Evolutionary conservation across 2,113 vertebrate species (phyloP), one percentile per base, ranked within the genome.

Genomic region (Prinia subflava): DNA sequence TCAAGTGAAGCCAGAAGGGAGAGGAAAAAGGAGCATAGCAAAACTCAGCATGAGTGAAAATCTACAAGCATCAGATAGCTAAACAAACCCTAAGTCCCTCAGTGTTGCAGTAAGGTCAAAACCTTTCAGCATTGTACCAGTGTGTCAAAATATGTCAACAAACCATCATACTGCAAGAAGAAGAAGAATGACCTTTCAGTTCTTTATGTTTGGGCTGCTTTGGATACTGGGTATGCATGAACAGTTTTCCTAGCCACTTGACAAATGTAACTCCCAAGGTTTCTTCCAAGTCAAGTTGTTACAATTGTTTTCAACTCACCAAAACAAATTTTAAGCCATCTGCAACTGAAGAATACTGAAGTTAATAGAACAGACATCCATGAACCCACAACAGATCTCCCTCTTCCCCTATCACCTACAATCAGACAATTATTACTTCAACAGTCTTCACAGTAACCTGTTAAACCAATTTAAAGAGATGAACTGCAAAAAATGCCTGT

Each of bases 111-210:
- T 96, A 96, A 97, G 97, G 98, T 98, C 97, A 98, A 97, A 98
- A 97, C 96, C 97, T 98, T 97, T 97, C 89, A 97, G 97, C 94
- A 88, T 95, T 98, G 95, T 96, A 96, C 83, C 90, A 92, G 85
- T 68, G 92, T 98, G 98, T 99, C 98, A 98, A 98, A 98, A 98
- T 97, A 98, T 97, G 97, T 98, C 98, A 99, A 98, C 97, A 97
- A 98, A 96, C 97, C 97, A 98, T 98, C 98, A 98, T 64, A 94
- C 92, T 67, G 88, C 94, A 97, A 96, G 97, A 97, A 97, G 97
- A 97, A 97, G 97, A 98, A 97, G 96, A 97, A 97, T 97, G 98
- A 98, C 98, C 98, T 98, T 98, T 98, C 91, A 85, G 96, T 96
- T 97, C 97, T 97, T 96, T 92, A 90, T 83, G 94, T 98, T 96